phyloP scores from a whole-genome alignment of 2,113 vertebrate genomes.

The Pao palembangensis region DNA sequence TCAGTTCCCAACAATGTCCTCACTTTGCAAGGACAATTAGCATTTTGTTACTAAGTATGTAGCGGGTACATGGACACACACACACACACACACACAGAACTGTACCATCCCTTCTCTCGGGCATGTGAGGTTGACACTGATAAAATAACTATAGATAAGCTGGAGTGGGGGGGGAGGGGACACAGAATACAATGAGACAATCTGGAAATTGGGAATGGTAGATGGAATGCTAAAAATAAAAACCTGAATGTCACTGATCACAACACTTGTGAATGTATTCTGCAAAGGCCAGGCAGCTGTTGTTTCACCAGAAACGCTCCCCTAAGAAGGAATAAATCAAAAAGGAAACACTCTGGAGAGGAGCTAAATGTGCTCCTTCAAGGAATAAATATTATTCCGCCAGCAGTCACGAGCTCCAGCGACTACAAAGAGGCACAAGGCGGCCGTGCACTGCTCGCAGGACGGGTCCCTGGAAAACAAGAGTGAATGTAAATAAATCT shows the following conservation, averaged over 20 bases:
- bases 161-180: not conserved
- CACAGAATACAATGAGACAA: not conserved
- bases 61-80: no score
- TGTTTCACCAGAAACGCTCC: no score
- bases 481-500: slow-evolving; percentile 64
- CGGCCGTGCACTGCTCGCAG: slow-evolving; percentile 1
- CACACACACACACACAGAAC: no score
- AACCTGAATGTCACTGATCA: no score
- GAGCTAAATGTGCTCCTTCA: not conserved
- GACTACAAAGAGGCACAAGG: not conserved
- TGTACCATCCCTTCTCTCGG: slow-evolving; percentile 29
- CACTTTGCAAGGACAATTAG: no score
- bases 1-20: no score
- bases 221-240: not conserved
- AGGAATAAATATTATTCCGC: not conserved
- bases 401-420: not conserved
- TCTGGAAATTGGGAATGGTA: slow-evolving; percentile 16
- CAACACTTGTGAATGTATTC: no score
- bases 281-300: no score
- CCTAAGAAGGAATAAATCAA: no score
- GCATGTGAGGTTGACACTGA: slow-evolving; percentile 65
- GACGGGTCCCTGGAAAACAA: slow-evolving; percentile 34
- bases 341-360: no score
- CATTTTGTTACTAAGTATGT: no score
- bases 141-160: slow-evolving; percentile 69